phyloP scores from a whole-genome alignment of 2,888 invertebrate species.

The Cremastinae sp. region DNA sequence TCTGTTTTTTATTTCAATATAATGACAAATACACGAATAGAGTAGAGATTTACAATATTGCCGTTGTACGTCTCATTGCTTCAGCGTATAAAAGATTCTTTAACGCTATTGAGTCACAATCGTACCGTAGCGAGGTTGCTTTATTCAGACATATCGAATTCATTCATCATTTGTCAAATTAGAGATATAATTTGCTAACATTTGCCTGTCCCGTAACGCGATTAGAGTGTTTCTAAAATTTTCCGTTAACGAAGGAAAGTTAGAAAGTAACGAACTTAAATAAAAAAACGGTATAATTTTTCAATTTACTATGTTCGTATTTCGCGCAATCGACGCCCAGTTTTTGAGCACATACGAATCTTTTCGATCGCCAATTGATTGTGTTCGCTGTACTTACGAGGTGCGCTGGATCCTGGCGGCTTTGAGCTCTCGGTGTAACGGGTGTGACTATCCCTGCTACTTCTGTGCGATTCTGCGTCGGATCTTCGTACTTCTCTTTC shows the following conservation, averaged over 20 bases:
- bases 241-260: slow-evolving; percentile 50
- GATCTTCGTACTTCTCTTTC: slow-evolving; percentile 78
- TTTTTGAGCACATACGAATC: slow-evolving; percentile 61
- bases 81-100: slow-evolving; percentile 57
- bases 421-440: slow-evolving; percentile 77
- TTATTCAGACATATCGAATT: slow-evolving; percentile 27
- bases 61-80: slow-evolving; percentile 51
- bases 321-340: slow-evolving; percentile 60
- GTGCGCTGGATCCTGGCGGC: slow-evolving; percentile 74
- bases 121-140: slow-evolving; percentile 47
- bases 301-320: slow-evolving; percentile 55
- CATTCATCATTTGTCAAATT: slow-evolving; percentile 11
- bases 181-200: slow-evolving; percentile 47
- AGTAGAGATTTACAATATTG: slow-evolving; percentile 59
- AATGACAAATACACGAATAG: slow-evolving; percentile 58
- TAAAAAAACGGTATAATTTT: slow-evolving; percentile 30
- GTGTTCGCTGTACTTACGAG: slow-evolving; percentile 74
- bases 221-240: slow-evolving; percentile 54
- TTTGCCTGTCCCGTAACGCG: slow-evolving; percentile 61
- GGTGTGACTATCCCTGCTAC: slow-evolving; percentile 75
- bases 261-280: slow-evolving; percentile 22
- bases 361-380: slow-evolving; percentile 61
- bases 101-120: slow-evolving; percentile 49
- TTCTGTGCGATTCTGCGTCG: slow-evolving; percentile 76
- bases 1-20: slow-evolving; percentile 61